Evolutionary conservation across 2,113 vertebrate species (phyloP), one percentile per base, ranked within the genome.

Genomic region (Perca flavescens): DNA sequence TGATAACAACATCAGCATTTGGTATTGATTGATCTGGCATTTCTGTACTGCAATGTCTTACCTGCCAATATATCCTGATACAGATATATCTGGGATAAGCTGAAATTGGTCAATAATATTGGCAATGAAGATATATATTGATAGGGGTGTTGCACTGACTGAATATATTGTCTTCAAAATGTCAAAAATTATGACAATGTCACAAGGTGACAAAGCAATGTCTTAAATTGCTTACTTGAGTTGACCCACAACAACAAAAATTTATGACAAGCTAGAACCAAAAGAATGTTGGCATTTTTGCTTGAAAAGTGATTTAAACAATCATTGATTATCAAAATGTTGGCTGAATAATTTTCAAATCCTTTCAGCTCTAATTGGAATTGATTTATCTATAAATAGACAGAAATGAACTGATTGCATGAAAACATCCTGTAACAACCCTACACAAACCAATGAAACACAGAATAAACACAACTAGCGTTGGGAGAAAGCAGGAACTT

Each of bases 401-500:
- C 16, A 75, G 11, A 58, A 43, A 52, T n/a, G 0, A 67, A 10
- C 31, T 15, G 28, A 63, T 34, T 12, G 8, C 16, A 31, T 6
- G 0, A 65, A 4, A 10, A 57, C 34, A 28, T 65, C 12, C 40
- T 16, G 9, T 2, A 36, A 49, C 31, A 72, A 19, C 12, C 11
- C 36, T 22, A 47, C 14, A 53, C n/a, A 79, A 62, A 56, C 28
- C 61, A 46, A 17, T 21, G 21, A 34, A 6, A 69, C 6, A 57
- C 66, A 5, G 8, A n/a, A 54, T 57, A 57, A 70, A 67, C 19
- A 21, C 19, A 36, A 69, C 10, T 60, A 10, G 15, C 1, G 1
- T 0, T 21, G 47, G 40, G 16, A 21, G 9, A 68, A 2, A 70
- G 5, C 56, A 65, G n/a, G 3, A 74, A 85, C 96, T 95, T 94